Evolutionary conservation across 2,888 invertebrate species (phyloP).

Genomic region (Drosophila longiperda): DNA sequence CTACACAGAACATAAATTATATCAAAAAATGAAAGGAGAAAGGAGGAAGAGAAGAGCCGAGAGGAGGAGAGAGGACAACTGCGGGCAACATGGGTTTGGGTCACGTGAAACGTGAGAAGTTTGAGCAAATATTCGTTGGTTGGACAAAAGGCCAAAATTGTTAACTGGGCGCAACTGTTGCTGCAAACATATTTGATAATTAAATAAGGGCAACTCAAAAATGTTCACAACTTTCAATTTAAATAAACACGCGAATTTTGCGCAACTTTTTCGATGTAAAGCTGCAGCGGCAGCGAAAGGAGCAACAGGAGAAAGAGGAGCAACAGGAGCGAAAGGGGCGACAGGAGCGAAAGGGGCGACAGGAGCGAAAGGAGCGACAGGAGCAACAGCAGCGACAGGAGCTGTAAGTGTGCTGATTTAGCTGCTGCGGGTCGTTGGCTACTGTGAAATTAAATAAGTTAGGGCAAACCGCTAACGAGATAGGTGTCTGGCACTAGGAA

Average conservation of each 20-base stretch:
- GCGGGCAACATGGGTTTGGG: slow-evolving; percentile 8
- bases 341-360: too few relatives aligned
- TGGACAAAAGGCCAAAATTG: neutral
- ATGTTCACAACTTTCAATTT: slow-evolving; percentile 57
- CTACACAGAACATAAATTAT: slow-evolving; percentile 70
- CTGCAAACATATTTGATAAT: slow-evolving; percentile 65
- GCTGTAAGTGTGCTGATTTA: neutral
- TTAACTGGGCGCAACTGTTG: slow-evolving; percentile 62
- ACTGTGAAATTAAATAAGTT: slow-evolving; percentile 75
- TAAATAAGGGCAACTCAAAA: slow-evolving; percentile 65
- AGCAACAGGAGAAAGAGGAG: too few relatives aligned
- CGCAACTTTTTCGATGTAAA: slow-evolving; percentile 43
- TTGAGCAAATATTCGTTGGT: slow-evolving; percentile 49
- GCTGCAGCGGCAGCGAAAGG: neutral
- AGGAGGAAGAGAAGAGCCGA: slow-evolving; percentile 14
- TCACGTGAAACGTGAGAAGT: slow-evolving; percentile 64
- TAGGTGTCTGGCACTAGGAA: slow-evolving; percentile 81
- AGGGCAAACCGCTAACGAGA: slow-evolving; percentile 77
- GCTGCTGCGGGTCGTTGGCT: slow-evolving; percentile 19
- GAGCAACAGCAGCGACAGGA: neutral
- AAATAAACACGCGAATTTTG: slow-evolving; percentile 54
- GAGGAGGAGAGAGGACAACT: slow-evolving; percentile 27
- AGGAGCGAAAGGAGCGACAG: neutral
- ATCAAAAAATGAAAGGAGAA: slow-evolving; percentile 30
- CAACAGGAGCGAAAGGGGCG: too few relatives aligned